Evolutionary conservation across 2,888 invertebrate genomes (phyloP).

Genomic region (Calameuta idolon): DNA sequence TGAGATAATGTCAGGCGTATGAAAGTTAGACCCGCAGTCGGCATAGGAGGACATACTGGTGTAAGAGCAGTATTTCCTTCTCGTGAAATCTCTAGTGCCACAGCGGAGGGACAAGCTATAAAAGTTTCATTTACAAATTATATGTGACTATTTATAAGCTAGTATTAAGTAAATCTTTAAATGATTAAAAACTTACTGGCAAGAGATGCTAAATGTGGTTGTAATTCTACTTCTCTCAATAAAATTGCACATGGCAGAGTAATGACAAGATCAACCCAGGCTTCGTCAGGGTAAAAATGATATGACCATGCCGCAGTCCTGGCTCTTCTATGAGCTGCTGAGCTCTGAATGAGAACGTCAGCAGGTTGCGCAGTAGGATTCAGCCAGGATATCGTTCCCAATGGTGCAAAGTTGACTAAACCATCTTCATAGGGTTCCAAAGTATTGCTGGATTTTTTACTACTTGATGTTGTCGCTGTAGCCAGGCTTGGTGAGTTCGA

Average conservation of each 20-base stretch:
- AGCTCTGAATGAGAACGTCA: slow-evolving; percentile 86
- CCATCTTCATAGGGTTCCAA: slow-evolving; percentile 78
- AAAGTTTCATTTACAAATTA: slow-evolving; percentile 21
- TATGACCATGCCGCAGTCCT: slow-evolving; percentile 96
- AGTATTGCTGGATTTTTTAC: slow-evolving; percentile 61
- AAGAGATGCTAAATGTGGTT: slow-evolving; percentile 86
- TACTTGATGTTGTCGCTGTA: slow-evolving; percentile 60
- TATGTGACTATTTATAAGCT: neutral
- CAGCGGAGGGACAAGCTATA: slow-evolving; percentile 87
- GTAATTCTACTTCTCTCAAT: slow-evolving; percentile 87
- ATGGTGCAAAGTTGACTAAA: slow-evolving; percentile 89
- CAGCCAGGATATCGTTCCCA: slow-evolving; percentile 82
- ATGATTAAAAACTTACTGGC: slow-evolving; percentile 71
- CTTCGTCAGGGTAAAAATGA: slow-evolving; percentile 92
- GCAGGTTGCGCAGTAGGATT: slow-evolving; percentile 91
- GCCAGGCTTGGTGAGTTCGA: slow-evolving; percentile 67
- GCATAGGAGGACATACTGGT: slow-evolving; percentile 87
- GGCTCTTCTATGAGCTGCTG: slow-evolving; percentile 85
- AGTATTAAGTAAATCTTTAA: neutral
- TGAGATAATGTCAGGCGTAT: slow-evolving; percentile 86
- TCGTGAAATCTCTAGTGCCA: slow-evolving; percentile 86
- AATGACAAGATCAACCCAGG: slow-evolving; percentile 88
- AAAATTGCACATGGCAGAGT: slow-evolving; percentile 89
- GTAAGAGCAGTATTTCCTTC: slow-evolving; percentile 83
- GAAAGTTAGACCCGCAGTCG: slow-evolving; percentile 88